phyloP scores from a whole-genome alignment of 2,113 vertebrate species.

The Atrichornis clamosus region DNA sequence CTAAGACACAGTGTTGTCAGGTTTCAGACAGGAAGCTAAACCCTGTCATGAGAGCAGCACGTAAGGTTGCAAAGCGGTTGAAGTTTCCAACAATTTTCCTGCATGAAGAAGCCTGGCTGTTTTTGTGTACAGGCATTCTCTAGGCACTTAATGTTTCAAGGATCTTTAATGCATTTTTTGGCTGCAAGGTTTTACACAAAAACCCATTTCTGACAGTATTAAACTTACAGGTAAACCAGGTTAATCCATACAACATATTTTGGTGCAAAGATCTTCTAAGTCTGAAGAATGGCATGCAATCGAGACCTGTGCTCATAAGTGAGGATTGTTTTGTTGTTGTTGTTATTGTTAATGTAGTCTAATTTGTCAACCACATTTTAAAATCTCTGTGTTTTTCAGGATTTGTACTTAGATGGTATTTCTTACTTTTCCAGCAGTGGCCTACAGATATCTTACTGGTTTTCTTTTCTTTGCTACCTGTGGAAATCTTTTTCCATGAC shows the following conservation, averaged over 20 bases:
- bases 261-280: neutral
- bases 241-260: neutral
- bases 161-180: neutral
- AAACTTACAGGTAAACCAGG: neutral
- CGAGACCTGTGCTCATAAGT: neutral
- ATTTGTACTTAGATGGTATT: neutral
- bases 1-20: accelerated
- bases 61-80: accelerated
- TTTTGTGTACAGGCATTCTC: neutral
- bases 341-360: neutral
- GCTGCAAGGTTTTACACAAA: neutral
- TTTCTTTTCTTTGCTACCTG: neutral
- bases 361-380: neutral
- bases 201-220: neutral
- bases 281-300: neutral
- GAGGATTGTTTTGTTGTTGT: neutral
- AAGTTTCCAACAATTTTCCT: neutral
- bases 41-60: accelerated
- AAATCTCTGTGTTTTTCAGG: neutral
- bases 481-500: neutral
- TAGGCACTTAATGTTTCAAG: neutral
- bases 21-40: neutral
- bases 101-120: neutral
- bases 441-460: neutral
- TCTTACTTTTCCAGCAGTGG: neutral